Evolutionary conservation across 2,888 invertebrate genomes (phyloP).

Genomic region (Tuta absoluta): DNA sequence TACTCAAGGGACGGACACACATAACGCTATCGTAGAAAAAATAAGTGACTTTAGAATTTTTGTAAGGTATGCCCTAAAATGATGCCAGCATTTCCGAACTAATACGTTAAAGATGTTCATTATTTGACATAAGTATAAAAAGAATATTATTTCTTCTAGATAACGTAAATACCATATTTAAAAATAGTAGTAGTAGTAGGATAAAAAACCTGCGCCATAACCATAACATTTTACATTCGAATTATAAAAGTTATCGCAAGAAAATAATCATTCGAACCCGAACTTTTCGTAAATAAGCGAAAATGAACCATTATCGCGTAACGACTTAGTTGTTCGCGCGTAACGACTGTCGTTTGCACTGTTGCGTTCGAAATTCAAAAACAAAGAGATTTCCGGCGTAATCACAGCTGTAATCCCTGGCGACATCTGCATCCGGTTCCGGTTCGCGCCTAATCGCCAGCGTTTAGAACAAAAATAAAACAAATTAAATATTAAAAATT

Average conservation of each 20-base stretch:
- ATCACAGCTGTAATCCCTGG: neutral
- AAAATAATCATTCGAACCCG: neutral
- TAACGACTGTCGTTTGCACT: neutral
- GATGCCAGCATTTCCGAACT: too few relatives aligned
- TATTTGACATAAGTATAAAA: too few relatives aligned
- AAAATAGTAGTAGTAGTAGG: too few relatives aligned
- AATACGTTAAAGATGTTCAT: too few relatives aligned
- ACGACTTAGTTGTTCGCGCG: neutral
- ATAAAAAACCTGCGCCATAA: neutral
- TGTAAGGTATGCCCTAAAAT: too few relatives aligned
- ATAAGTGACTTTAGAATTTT: too few relatives aligned
- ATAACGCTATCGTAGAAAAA: too few relatives aligned
- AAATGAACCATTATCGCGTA: neutral
- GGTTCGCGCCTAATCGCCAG: neutral
- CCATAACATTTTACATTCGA: neutral
- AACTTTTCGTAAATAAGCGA: neutral
- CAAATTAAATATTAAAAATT: neutral
- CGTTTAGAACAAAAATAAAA: neutral
- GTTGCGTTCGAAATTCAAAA: conserved; percentile 8
- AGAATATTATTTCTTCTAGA: too few relatives aligned
- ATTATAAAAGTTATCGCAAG: neutral
- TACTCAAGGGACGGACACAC: too few relatives aligned
- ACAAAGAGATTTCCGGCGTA: neutral
- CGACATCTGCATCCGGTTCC: neutral
- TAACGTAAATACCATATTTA: too few relatives aligned